Evolutionary conservation across 2,797 vertebrate genomes (phyloP).

Genomic region (Sebastes nivosus): DNA sequence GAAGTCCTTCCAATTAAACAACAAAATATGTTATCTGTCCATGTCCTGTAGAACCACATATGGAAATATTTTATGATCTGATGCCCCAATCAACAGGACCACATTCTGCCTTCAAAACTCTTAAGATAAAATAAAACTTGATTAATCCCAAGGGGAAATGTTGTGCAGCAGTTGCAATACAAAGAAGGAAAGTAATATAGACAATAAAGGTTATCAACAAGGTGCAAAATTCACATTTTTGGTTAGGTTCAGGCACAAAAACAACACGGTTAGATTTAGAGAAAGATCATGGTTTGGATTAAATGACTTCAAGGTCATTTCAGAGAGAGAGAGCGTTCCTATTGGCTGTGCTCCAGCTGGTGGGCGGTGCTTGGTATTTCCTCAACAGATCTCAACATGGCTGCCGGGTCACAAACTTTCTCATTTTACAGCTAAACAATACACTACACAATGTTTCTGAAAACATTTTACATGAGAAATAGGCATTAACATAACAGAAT

Average conservation of each 20-base stretch:
- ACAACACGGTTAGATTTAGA: neutral
- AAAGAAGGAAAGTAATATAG: neutral
- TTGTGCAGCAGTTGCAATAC: neutral
- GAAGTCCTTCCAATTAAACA: neutral
- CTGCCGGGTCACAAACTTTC: too few relatives aligned
- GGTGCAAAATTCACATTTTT: neutral
- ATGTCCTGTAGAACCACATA: neutral
- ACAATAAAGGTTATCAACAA: too few relatives aligned
- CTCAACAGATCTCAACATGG: too few relatives aligned
- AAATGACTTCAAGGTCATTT: neutral
- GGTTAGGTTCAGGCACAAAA: neutral
- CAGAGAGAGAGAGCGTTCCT: too few relatives aligned
- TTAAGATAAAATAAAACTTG: neutral
- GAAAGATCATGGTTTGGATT: neutral
- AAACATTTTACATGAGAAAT: too few relatives aligned
- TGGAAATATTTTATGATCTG: neutral
- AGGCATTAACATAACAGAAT: too few relatives aligned
- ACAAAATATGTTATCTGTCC: neutral
- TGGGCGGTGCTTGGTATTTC: too few relatives aligned
- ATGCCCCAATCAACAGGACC: neutral
- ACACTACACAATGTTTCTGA: too few relatives aligned
- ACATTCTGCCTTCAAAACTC: neutral
- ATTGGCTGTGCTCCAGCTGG: too few relatives aligned
- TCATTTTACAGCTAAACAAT: too few relatives aligned
- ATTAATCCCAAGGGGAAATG: neutral